Conservation (phyloP, 1,140 invertebrate species). For the Ganaspis sp. region DNA sequence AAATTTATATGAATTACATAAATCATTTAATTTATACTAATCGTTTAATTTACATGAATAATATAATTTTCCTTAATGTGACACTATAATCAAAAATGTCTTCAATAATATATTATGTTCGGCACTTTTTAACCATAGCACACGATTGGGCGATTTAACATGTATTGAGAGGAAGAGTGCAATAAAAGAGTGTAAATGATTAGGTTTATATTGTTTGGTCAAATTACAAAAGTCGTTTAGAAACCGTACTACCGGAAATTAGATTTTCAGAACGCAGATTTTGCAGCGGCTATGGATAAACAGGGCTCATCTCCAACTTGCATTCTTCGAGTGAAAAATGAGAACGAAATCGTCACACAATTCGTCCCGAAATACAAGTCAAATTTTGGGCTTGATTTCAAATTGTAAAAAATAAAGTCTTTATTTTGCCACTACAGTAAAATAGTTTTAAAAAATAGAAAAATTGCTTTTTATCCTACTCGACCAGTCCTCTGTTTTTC, state of each 20-base stretch:
- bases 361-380: slow-evolving; percentile 42
- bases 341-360: slow-evolving; percentile 4
- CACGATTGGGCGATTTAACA: background rate
- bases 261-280: slow-evolving; percentile 27
- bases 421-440: background rate
- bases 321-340: slow-evolving; percentile 58
- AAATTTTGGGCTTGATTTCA: too few species aligned
- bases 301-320: slow-evolving; percentile 26
- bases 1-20: too few species aligned
- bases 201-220: slow-evolving; percentile 1
- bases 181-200: background rate
- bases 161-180: background rate
- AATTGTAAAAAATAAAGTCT: too few species aligned
- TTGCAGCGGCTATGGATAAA: background rate
- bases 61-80: too few species aligned
- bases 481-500: background rate
- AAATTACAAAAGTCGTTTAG: background rate
- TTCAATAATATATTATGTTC: too few species aligned
- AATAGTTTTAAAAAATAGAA: background rate
- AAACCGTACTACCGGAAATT: slow-evolving; percentile 7
- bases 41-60: too few species aligned
- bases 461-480: background rate
- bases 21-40: too few species aligned
- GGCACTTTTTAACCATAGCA: too few species aligned
- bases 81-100: too few species aligned